Percentiles rank a stretch among this genome's conserved stretches.
Conservation (phyloP, 2,113 vertebrate genomes). For the Oxyura jamaicensis region DNA sequence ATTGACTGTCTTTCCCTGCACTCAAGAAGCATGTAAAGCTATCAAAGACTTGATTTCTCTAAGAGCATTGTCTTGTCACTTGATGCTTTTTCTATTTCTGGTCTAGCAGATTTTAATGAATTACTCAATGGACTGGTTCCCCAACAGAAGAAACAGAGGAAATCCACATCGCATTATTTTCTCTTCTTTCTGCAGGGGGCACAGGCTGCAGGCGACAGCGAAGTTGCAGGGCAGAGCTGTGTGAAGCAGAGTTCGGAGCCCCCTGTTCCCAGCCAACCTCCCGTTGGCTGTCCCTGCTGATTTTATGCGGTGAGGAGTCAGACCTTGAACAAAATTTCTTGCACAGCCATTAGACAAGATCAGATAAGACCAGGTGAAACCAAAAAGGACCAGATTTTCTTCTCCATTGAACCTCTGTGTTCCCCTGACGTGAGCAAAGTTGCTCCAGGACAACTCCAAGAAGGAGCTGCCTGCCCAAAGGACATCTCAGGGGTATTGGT, state of each 20-base stretch:
- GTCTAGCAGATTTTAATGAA: background rate
- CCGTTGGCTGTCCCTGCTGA: fast-evolving
- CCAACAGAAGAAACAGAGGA: background rate
- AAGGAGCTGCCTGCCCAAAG: background rate
- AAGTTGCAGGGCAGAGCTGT: background rate
- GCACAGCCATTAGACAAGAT: background rate
- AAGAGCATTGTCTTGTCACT: slow-evolving; percentile 32
- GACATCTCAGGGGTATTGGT: background rate
- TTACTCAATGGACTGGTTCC: background rate
- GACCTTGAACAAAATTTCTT: background rate
- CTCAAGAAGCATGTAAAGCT: slow-evolving; percentile 35
- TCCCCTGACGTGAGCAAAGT: background rate
- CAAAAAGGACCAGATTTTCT: background rate
- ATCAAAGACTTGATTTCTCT: background rate
- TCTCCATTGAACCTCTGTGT: background rate
- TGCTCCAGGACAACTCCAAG: background rate
- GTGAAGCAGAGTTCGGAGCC: background rate
- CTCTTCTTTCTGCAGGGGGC: background rate
- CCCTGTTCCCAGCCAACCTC: background rate
- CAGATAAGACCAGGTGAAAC: background rate
- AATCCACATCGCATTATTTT: background rate
- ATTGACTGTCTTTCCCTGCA: slow-evolving; percentile 19
- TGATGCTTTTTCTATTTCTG: background rate
- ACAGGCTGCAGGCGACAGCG: fast-evolving
- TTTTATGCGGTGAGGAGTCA: background rate